phyloP scores from a whole-genome alignment of 2,113 vertebrate species.

The Stercorarius parasiticus region DNA sequence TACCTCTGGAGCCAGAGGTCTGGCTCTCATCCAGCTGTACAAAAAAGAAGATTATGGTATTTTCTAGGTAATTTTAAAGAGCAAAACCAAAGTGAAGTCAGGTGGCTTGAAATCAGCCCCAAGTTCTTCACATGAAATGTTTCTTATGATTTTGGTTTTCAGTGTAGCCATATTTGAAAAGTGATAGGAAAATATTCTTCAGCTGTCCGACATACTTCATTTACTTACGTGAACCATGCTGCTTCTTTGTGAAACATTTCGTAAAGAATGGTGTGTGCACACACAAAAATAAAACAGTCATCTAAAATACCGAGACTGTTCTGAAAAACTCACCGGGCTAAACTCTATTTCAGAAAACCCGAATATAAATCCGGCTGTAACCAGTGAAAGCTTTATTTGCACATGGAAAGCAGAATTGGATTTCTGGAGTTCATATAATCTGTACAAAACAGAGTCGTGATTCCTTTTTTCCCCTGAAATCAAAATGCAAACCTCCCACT shows the following conservation, averaged over 20 bases:
- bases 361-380: conserved; percentile 12
- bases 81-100: conserved; percentile 75
- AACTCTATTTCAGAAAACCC: background rate
- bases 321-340: conserved; percentile 21
- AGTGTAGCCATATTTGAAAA: conserved; percentile 51
- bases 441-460: background rate
- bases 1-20: conserved; percentile 85
- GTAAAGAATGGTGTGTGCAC: conserved; percentile 1
- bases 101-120: conserved; percentile 73
- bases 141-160: conserved; percentile 70
- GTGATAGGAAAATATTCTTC: conserved; percentile 51
- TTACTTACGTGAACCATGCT: conserved; percentile 48
- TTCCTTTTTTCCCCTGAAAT: conserved; percentile 6
- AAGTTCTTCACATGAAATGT: conserved; percentile 67
- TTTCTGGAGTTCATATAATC: background rate
- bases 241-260: conserved; percentile 44
- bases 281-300: conserved; percentile 47
- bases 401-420: conserved; percentile 16
- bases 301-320: conserved; percentile 30
- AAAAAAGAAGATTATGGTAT: conserved; percentile 75
- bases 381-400: conserved; percentile 5
- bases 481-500: conserved; percentile 35
- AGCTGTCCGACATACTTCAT: conserved; percentile 47
- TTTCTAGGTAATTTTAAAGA: conserved; percentile 78
- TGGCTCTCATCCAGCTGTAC: conserved; percentile 75